A percentile compares a stretch with the other conserved stretches of the same genome.
These are phyloP conservation scores for Gracilinanus agilis DNA, from an alignment of 2,113 vertebrate genomes.

Conservation along the genomic window DNA sequence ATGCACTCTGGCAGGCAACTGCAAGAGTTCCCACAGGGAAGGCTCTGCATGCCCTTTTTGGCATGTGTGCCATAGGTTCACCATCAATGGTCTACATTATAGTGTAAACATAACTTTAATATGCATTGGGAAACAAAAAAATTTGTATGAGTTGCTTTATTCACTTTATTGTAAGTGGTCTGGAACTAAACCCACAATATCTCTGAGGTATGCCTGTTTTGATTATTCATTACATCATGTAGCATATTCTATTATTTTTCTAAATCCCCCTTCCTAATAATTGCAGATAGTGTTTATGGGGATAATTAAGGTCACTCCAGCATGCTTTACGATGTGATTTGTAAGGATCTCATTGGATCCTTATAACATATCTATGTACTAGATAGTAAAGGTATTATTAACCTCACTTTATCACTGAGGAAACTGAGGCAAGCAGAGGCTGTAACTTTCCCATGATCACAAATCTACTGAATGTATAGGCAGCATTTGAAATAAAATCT, in stretches of 20 bases:
- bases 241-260: background rate
- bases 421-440: background rate
- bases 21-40: too few relatives aligned
- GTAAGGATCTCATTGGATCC: background rate
- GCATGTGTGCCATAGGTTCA: too few relatives aligned
- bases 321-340: background rate
- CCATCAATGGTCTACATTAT: background rate
- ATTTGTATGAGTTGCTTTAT: background rate
- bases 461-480: background rate
- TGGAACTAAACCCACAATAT: background rate
- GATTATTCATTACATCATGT: background rate
- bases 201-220: background rate
- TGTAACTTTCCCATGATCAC: background rate
- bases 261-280: background rate
- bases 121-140: background rate
- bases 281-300: background rate
- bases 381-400: background rate
- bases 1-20: too few relatives aligned
- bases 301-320: background rate
- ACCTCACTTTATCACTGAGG: background rate
- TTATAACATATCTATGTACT: background rate
- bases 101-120: background rate
- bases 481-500: background rate
- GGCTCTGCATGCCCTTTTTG: too few relatives aligned
- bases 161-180: background rate